Evolutionary conservation across 2,888 invertebrate species (phyloP).

Genomic region (Ptychoptera contaminata): DNA sequence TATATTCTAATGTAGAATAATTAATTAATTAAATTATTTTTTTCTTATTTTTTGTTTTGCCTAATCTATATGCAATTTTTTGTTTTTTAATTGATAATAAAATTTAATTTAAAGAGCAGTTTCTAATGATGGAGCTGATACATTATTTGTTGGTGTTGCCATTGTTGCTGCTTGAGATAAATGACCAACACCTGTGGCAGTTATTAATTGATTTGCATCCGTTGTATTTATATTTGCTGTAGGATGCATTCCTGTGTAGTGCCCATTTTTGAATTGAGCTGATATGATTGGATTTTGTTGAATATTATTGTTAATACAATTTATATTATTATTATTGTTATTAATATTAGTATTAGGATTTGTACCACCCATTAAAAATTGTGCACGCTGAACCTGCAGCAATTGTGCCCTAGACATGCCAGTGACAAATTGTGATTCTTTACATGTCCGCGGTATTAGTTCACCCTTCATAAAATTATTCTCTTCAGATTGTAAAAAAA

Average conservation of each 20-base stretch:
- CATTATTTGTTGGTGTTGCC: constrained; percentile 18
- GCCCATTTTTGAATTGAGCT: constrained; percentile 8
- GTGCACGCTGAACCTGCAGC: constrained; percentile 39
- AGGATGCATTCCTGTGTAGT: constrained; percentile 6
- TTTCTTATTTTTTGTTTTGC: no score
- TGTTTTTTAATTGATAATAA: not conserved
- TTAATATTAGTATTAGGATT: constrained; percentile 5
- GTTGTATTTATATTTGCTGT: constrained; percentile 11
- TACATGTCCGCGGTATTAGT: constrained; percentile 10
- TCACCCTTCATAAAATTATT: constrained; percentile 32
- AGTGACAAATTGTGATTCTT: no score
- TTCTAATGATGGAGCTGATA: constrained; percentile 41
- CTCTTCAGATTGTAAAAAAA: constrained; percentile 29
- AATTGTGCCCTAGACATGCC: constrained; percentile 34
- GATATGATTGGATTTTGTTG: constrained; percentile 3
- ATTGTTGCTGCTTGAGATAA: not conserved
- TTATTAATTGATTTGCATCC: constrained; percentile 24
- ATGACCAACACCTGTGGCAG: constrained; percentile 15
- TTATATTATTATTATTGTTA: no score
- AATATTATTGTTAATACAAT: not conserved
- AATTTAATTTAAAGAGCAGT: constrained; percentile 34
- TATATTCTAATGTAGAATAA: no score
- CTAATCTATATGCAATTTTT: no score
- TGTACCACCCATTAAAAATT: constrained; percentile 32
- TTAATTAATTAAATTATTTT: no score